A percentile compares a stretch with the other conserved stretches of the same genome.
Evolutionary conservation across 2,113 vertebrate genomes (phyloP).

Genomic region (Xerus inauris): DNA sequence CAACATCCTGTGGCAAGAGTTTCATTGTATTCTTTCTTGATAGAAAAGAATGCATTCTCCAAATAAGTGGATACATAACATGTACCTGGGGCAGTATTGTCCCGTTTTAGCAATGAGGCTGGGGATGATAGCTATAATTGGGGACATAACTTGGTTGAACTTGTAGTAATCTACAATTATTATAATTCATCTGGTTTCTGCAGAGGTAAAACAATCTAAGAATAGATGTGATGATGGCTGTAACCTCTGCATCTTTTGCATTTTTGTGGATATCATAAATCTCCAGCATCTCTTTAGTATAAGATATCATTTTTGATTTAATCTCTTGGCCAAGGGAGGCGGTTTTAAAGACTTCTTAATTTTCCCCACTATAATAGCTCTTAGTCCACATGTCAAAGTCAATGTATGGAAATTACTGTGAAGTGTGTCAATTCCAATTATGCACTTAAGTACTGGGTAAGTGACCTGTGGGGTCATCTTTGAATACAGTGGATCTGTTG

Average conservation of each 20-base stretch:
- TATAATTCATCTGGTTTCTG: conserved; percentile 22
- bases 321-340: background rate
- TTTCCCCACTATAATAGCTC: background rate
- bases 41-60: background rate
- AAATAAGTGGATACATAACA: background rate
- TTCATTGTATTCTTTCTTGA: background rate
- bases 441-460: background rate
- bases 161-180: background rate
- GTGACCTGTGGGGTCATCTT: background rate
- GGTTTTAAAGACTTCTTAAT: background rate
- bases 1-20: background rate
- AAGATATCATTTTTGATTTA: background rate
- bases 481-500: background rate
- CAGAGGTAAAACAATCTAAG: background rate
- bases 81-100: background rate
- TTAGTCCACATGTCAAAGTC: background rate
- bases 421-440: background rate
- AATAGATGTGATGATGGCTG: background rate
- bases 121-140: background rate
- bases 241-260: background rate
- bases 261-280: background rate
- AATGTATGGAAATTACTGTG: background rate
- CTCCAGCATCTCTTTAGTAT: background rate
- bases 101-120: background rate
- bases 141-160: background rate